Base-by-base conservation (phyloP, 2,113 vertebrate genomes). In the Archocentrus centrarchus region DNA sequence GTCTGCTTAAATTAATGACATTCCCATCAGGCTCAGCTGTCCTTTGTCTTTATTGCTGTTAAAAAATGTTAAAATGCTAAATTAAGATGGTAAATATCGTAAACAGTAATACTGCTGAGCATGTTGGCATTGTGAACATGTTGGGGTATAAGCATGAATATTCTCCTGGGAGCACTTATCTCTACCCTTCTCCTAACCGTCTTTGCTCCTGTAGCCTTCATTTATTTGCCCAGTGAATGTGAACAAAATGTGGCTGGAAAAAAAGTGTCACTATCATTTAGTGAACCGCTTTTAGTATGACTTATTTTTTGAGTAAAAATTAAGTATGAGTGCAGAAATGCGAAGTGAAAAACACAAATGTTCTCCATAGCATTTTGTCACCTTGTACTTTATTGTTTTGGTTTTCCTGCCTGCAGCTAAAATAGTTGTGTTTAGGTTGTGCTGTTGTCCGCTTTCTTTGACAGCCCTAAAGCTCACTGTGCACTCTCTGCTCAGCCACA, bases 121-220 rank as follows among this genome's bases (percentile, higher is more conserved):
- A 39, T 63, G 64, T 7, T 50, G 41, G 30, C 64, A 70, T 44
- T 70, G 15, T 50, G 41, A 70, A 70, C 64, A 70, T 70, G 41
- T 70, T 50, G 50, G 27, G 64, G 9, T 70, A 24, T 50, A 4
- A 50, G 0, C 15, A 11, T 70, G 9, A 47, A 68, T 68, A 68
- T 0, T 47, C 27, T 50, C 27, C 5, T 30, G 0, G 0, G 41
- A 24, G 41, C 0, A 3, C 64, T 50, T 70, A 30, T 15, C 14
- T 50, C 6, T 17, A 50, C 5, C 14, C 15, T 68, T 68, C 64
- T 68, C 41, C 0, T 22, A 47, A 9, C 0, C 30, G 41, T 68
- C 15, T 70, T 68, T 68, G 22, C 18, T 32, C n/a, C 27, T 35
- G 11, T 47, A 39, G 24, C 63, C 44, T 79, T 57, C 32, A 79